Evolutionary conservation across 2,797 vertebrate genomes (phyloP).

Genomic region (Chelonia mydas): DNA sequence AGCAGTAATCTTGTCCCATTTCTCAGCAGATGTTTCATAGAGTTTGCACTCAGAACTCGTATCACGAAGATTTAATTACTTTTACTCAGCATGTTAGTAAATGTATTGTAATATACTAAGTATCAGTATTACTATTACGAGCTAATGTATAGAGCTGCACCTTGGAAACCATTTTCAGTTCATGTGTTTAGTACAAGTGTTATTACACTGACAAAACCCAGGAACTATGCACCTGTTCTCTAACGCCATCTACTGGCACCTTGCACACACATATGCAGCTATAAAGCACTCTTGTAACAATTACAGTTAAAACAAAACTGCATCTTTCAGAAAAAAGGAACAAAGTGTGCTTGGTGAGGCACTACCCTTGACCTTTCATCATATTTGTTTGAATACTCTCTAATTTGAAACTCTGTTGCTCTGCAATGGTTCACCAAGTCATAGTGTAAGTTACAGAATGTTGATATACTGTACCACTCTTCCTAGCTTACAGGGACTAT

Average conservation of each 20-base stretch:
- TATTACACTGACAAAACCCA: neutral
- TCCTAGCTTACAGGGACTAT: neutral
- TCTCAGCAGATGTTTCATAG: neutral
- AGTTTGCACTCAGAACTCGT: neutral
- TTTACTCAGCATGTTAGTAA: neutral
- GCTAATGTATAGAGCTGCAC: neutral
- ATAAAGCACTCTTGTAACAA: neutral
- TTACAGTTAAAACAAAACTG: neutral
- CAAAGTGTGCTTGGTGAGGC: neutral
- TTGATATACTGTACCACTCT: neutral
- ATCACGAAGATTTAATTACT: neutral
- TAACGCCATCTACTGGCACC: neutral
- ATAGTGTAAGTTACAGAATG: neutral
- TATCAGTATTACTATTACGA: neutral
- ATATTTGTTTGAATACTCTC: neutral
- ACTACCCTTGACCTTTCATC: neutral
- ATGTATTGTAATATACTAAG: neutral
- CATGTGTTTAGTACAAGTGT: neutral
- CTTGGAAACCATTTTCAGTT: neutral
- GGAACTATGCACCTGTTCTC: neutral
- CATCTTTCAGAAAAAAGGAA: neutral
- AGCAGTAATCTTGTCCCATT: neutral
- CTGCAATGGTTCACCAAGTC: neutral
- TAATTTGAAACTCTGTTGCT: neutral
- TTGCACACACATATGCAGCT: neutral